Evolutionary conservation across 2,113 vertebrate genomes (phyloP).

Genomic region (Lampris megalopsis): DNA sequence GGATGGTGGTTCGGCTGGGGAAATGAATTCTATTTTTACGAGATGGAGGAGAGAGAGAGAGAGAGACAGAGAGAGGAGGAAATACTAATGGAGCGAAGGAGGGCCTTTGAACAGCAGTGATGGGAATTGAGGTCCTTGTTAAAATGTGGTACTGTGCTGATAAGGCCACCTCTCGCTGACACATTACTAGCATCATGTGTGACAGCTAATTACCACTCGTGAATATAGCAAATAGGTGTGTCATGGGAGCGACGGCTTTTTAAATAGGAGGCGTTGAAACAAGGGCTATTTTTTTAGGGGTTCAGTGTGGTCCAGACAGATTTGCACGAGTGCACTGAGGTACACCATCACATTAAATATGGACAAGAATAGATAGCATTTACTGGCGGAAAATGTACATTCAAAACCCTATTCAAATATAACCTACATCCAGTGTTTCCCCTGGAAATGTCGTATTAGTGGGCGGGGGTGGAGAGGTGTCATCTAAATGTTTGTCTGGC

Average conservation of each 20-base stretch:
- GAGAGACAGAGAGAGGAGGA: slow-evolving; percentile 8
- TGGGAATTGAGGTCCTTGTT: slow-evolving; percentile 37
- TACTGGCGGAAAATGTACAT: too few species aligned
- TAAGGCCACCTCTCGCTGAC: slow-evolving; percentile 60
- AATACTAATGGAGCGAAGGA: slow-evolving; percentile 58
- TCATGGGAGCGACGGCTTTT: slow-evolving; percentile 53
- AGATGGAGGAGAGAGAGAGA: slow-evolving; percentile 18
- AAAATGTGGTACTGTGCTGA: slow-evolving; percentile 59
- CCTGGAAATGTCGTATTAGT: too few species aligned
- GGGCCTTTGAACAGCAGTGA: slow-evolving; percentile 17
- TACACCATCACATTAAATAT: not conserved
- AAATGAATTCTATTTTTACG: slow-evolving; percentile 67
- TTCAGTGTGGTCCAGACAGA: slow-evolving; percentile 42
- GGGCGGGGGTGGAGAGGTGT: too few species aligned
- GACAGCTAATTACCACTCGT: slow-evolving; percentile 75
- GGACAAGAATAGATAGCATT: not conserved
- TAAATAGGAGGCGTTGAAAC: slow-evolving; percentile 53
- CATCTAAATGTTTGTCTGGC: too few species aligned
- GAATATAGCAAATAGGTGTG: slow-evolving; percentile 69
- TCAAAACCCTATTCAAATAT: too few species aligned
- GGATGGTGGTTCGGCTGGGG: slow-evolving; percentile 26
- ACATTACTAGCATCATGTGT: slow-evolving; percentile 64
- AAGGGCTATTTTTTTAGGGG: slow-evolving; percentile 19
- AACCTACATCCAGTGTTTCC: too few species aligned
- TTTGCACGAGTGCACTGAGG: slow-evolving; percentile 7